phyloP scores from a whole-genome alignment of 2,113 vertebrate genomes.

The Ursus arctos region DNA sequence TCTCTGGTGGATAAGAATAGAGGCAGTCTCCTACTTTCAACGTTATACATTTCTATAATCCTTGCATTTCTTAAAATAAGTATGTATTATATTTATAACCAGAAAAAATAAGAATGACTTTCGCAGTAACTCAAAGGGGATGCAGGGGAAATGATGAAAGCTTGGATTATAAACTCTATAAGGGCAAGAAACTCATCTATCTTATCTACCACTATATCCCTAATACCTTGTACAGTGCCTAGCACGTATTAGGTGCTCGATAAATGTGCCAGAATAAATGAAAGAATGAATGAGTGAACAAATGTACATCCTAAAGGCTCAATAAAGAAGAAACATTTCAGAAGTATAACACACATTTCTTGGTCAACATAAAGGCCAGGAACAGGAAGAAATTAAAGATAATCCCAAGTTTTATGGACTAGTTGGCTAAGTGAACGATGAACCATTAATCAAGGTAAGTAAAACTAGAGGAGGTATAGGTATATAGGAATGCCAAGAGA shows the following conservation, averaged over 20 bases:
- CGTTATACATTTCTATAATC: neutral
- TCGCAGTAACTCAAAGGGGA: neutral
- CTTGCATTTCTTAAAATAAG: neutral
- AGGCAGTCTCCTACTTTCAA: neutral
- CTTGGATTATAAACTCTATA: neutral
- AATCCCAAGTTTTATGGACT: neutral
- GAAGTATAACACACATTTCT: neutral
- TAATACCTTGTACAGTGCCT: neutral
- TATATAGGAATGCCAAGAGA: neutral
- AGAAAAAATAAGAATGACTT: conserved; percentile 9
- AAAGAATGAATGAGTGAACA: neutral
- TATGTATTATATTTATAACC: neutral
- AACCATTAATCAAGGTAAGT: neutral
- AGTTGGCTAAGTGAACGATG: neutral
- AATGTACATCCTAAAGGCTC: neutral
- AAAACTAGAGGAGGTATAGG: neutral
- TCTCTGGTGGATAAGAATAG: neutral
- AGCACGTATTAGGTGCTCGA: neutral
- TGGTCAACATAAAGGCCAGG: neutral
- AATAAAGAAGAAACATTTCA: conserved; percentile 1
- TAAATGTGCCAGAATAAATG: neutral
- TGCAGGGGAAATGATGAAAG: neutral
- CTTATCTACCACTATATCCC: neutral
- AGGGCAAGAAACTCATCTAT: neutral
- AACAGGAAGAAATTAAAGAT: neutral